Conservation (phyloP, 2,888 invertebrate species). For the Mayetiola destructor region DNA sequence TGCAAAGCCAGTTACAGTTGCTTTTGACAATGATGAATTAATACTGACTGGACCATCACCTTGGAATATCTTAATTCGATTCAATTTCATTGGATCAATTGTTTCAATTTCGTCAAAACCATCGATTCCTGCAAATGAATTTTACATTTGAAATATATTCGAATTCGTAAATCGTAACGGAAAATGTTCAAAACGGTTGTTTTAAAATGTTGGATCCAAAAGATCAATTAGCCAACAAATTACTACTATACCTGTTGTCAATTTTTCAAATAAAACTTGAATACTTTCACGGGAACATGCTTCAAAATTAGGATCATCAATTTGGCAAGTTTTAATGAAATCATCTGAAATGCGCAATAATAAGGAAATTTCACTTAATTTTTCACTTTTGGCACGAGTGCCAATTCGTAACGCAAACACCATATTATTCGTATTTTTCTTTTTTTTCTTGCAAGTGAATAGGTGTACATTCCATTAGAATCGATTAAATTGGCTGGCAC, state of each 20-base stretch:
- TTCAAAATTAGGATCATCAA: constrained; percentile 46
- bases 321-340: constrained; percentile 48
- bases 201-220: constrained; percentile 19
- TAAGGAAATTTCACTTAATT: not conserved
- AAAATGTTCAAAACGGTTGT: not conserved
- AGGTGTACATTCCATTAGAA: no score
- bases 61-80: constrained; percentile 49
- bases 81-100: constrained; percentile 49
- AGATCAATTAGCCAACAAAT: constrained; percentile 23
- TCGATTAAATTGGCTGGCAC: not conserved
- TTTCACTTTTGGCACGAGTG: no score
- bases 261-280: constrained; percentile 48
- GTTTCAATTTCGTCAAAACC: constrained; percentile 39
- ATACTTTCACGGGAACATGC: constrained; percentile 52
- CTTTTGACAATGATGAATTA: constrained; percentile 51
- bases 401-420: no score
- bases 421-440: not conserved
- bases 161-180: not conserved
- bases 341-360: constrained; percentile 46
- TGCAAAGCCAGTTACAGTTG: constrained; percentile 49
- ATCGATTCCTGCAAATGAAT: constrained; percentile 25
- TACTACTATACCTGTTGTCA: constrained; percentile 43
- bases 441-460: not conserved
- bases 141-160: constrained; percentile 28
- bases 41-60: constrained; percentile 54